Evolutionary conservation across 2,888 invertebrate species (phyloP).

Genomic region (Polylopha cassiicola): DNA sequence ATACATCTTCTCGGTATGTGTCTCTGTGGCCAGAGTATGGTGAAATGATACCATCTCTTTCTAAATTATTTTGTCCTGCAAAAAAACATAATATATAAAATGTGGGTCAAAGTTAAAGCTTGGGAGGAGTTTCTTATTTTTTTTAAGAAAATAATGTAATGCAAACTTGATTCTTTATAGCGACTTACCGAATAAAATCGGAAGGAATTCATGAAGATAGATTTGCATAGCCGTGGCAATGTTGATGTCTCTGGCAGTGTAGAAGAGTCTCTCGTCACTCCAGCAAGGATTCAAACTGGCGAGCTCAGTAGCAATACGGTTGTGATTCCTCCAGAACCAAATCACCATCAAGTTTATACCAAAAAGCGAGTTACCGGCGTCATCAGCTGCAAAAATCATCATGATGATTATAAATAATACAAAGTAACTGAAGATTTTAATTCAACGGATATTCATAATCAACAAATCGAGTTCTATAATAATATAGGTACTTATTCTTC

Average conservation of each 20-base stretch:
- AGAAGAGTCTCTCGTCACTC: slow-evolving; percentile 41
- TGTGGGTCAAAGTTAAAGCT: no score
- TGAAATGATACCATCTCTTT: slow-evolving; percentile 32
- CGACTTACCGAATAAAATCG: slow-evolving; percentile 37
- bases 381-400: slow-evolving; percentile 25
- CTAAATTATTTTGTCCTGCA: slow-evolving; percentile 36
- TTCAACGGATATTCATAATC: no score
- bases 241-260: slow-evolving; percentile 40
- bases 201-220: slow-evolving; percentile 36
- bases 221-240: slow-evolving; percentile 39
- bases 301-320: slow-evolving; percentile 35
- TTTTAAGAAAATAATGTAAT: no score
- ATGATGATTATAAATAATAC: no score
- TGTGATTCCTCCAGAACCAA: slow-evolving; percentile 44
- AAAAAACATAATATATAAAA: slow-evolving; percentile 2
- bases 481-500: no score
- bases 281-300: slow-evolving; percentile 40
- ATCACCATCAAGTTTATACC: slow-evolving; percentile 31
- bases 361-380: slow-evolving; percentile 22
- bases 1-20: no score
- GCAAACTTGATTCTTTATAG: no score
- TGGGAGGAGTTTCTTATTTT: no score
- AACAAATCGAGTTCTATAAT: no score
- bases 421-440: no score
- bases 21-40: slow-evolving; percentile 32